Percentiles rank a stretch among this genome's conserved stretches.
Evolutionary conservation across 2,888 invertebrate genomes (phyloP).

Genomic region (Meghimatium bilineatum): DNA sequence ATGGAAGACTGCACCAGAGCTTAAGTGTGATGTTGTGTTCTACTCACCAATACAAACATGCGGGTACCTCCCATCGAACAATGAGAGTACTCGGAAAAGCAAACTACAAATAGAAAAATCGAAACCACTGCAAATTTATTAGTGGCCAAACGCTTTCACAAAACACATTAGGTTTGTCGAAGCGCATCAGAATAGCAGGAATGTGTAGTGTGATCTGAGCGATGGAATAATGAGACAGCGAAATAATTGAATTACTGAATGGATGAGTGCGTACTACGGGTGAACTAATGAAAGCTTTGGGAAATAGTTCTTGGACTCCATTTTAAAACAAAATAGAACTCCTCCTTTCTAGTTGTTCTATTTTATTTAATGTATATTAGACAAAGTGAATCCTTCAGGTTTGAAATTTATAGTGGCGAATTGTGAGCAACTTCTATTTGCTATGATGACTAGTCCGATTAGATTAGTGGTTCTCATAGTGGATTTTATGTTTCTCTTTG

Average conservation of each 20-base stretch:
- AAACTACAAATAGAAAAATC: not conserved
- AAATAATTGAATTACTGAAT: not conserved
- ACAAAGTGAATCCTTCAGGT: too few species aligned
- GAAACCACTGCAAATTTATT: not conserved
- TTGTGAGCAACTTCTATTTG: too few species aligned
- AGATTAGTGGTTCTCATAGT: too few species aligned
- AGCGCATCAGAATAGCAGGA: not conserved
- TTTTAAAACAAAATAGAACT: not conserved
- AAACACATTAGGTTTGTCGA: not conserved
- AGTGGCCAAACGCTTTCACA: not conserved
- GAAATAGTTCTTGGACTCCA: not conserved
- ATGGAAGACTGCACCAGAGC: not conserved
- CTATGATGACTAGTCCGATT: too few species aligned
- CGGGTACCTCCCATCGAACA: not conserved
- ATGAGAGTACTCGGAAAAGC: not conserved
- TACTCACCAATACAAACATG: not conserved
- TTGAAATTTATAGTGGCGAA: too few species aligned
- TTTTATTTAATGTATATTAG: too few species aligned
- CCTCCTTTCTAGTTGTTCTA: not conserved
- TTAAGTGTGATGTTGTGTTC: conserved; percentile 16
- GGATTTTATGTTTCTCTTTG: too few species aligned
- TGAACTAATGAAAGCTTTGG: not conserved
- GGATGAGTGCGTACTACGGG: not conserved
- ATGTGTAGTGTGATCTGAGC: not conserved
- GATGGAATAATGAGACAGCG: not conserved